Evolutionary conservation across 1,140 invertebrate genomes (phyloP), one percentile per base, ranked within the genome.

Genomic region (Lepidurus apus): DNA sequence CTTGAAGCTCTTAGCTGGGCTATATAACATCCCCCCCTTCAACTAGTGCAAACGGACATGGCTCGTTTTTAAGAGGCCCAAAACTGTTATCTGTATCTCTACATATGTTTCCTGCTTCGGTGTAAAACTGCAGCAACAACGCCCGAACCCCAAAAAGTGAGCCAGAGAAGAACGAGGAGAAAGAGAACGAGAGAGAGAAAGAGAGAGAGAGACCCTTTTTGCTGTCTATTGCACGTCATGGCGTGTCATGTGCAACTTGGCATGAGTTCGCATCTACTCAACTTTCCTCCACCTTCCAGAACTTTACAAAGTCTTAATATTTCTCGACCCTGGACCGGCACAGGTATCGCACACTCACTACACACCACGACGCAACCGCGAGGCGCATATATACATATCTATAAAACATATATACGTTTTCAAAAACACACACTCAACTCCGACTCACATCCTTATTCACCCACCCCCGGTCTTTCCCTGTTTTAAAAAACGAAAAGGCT

Each of bases 211-310:
- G n/a, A n/a, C 53, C 53, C 53, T 65, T 65, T 65, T 65, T n/a
- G 53, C 53, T 65, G 53, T 65, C 53, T 65, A 65, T 65, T 65
- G 3, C 53, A 65, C 53, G 53, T 65, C 53, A 65, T 17, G 53
- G 53, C 13, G 17, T 65, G 53, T 65, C 53, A 65, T 65, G 53
- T 65, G 53, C 53, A 65, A 65, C 53, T 65, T 65, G 53, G 53
- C 53, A 65, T 65, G 53, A 65, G 53, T 65, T 65, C 53, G 53
- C 53, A 65, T 65, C 53, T 65, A 65, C 53, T 65, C 53, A 65
- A 13, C 9, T 65, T 21, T 13, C 53, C 53, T 65, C 53, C 53
- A 65, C 17, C 53, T 11, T 11, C 53, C 53, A 9, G 13, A 65
- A 65, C 53, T 65, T 65, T 13, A 13, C 53, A 0, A 34, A 34